Base-by-base conservation (phyloP, 2,797 vertebrate species). In the Hemibagrus guttatus region DNA sequence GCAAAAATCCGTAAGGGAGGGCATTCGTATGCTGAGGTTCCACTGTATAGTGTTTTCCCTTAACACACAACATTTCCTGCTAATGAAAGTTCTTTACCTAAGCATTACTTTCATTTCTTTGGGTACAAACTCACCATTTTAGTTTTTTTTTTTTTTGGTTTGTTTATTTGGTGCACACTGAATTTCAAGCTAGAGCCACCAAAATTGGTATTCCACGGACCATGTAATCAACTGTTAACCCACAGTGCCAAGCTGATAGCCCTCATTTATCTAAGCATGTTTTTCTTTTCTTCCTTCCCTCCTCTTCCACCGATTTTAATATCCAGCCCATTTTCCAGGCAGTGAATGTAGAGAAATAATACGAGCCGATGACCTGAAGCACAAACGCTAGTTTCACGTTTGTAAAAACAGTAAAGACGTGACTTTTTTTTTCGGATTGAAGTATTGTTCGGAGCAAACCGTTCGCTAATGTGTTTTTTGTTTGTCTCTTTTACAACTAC, bases 141-240 rank as follows among this genome's bases (percentile, higher is more conserved):
- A 9, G 7, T 7, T 7, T 49, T 7, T 8, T 8, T 8, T 8
- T 49, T 49, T 49, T 8, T 49, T 49, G 7, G 5, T 49, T 49
- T 49, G 35, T 39, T 39, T 39, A 39, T 49, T n/a, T n/a, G 6
- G 23, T 63, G 58, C 78, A n/a, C 35, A 9, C 46, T 21, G 63
- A 66, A 31, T 66, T 82, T 68, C 56, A 80, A n/a, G 56, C 75
- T 78, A 58, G 75, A 56, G 54, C 46, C 46, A 52, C 26, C 26
- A 82, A 39, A 82, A 82, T 68, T 82, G 81, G 16, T 68, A 82
- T 68, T 82, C 81, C 46, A 52, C 63, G 52, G 81, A 82, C 46
- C 63, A 82, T 68, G 81, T 68, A 82, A 82, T 82, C 81, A 82
- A 82, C 63, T 52, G 81, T 82, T 68, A 82, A 81, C 78, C 78